Evolutionary conservation across 2,113 vertebrate genomes (phyloP), one percentile per base, ranked within the genome.

Genomic region (Heptranchias perlo): DNA sequence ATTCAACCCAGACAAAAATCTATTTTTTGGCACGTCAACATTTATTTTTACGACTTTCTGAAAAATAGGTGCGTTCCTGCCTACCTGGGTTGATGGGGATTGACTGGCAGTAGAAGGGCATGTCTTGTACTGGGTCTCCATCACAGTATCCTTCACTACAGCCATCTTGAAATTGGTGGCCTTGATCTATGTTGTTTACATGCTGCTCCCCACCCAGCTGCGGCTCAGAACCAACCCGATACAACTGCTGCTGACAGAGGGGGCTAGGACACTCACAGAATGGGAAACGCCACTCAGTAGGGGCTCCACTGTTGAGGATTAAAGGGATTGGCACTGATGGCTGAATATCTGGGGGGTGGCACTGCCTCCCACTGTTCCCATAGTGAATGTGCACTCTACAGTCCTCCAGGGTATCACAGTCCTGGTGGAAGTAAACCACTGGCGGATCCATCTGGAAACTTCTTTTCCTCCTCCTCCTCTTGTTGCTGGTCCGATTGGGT

Each of bases 41-140:
- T n/a, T n/a, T n/a, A 76, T 25, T 67, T 18, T 78, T 78, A 10
- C 35, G 31, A 11, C 35, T 28, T 64, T 44, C 54, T 47, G 61
- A 64, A 14, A 84, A 35, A 49, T 1, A 0, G 76, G 39, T n/a
- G 1, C 76, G 61, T 96, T 94, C 6, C 11, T 62, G 98, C 98
- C 97, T 97, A 99, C 99, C 99, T 98, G 98, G 98, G 98, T 98
- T 97, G 94, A 97, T 97, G 97, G 97, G 98, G 96, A 97, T 97
- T 96, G 98, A 97, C 62, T 98, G 98, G 98, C 98, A 98, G 97
- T 97, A 98, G 96, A 98, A 98, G 97, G 97, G 98, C 97, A 97
- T 97, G 92, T 98, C 98, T 86, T 96, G 96, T 96, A 96, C 96
- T 96, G 96, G 96, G 89, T 97, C 97, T 1, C 97, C 96, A 61